Conservation (phyloP, 2,113 vertebrate species). For the Jaculus jaculus region DNA sequence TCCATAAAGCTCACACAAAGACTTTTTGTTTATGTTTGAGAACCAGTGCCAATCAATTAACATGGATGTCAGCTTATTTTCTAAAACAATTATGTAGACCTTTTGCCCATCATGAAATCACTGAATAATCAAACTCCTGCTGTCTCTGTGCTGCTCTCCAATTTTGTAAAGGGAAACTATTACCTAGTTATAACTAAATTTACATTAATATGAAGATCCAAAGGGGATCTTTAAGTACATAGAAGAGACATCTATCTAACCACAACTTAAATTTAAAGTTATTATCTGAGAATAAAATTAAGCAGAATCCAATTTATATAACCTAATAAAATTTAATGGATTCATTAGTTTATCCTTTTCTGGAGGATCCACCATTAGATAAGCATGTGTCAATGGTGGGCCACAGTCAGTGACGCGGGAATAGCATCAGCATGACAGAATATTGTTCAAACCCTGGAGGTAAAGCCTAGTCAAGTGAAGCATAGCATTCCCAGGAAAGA, state of each 20-base stretch:
- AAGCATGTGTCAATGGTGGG: not conserved
- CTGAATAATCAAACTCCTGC: slow-evolving; percentile 15
- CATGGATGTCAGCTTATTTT: not conserved
- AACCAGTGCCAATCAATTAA: not conserved
- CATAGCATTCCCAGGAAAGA: not conserved
- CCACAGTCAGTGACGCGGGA: not conserved
- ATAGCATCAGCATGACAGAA: not conserved
- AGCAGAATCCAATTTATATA: slow-evolving; percentile 36
- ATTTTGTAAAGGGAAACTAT: not conserved
- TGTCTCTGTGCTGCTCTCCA: not conserved
- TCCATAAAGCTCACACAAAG: not conserved
- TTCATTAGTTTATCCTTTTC: not conserved
- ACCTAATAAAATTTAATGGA: slow-evolving; percentile 23
- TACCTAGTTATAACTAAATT: slow-evolving; percentile 8
- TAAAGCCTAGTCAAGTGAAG: not conserved
- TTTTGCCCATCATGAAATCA: slow-evolving; percentile 23
- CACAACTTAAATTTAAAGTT: slow-evolving; percentile 40
- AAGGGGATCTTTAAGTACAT: not conserved
- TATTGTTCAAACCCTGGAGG: not conserved
- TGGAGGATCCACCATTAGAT: not conserved
- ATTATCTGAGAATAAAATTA: slow-evolving; percentile 54
- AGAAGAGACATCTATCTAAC: not conserved
- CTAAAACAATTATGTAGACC: not conserved
- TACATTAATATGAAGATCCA: slow-evolving; percentile 45
- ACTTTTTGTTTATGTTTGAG: not conserved